phyloP scores from a whole-genome alignment of 2,888 invertebrate genomes.

The Biston betularia region DNA sequence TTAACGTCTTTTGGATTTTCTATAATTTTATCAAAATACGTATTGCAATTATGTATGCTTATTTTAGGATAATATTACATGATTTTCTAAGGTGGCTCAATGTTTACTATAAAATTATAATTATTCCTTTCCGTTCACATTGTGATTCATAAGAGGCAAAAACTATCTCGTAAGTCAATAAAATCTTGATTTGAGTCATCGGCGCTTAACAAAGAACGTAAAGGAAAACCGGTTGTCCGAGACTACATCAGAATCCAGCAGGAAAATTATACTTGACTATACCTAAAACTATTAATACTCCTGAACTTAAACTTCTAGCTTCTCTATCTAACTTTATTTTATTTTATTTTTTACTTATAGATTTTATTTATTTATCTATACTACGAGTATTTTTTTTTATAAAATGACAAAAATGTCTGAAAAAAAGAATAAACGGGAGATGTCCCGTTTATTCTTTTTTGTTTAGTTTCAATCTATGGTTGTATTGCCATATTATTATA shows the following conservation, averaged over 20 bases:
- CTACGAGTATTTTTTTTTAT: no score
- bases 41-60: not conserved
- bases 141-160: slow-evolving; percentile 11
- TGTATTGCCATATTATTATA: no score
- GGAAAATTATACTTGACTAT: no score
- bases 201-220: slow-evolving; percentile 13
- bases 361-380: no score
- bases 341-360: no score
- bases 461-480: no score
- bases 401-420: no score
- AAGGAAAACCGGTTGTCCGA: slow-evolving; percentile 33
- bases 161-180: slow-evolving; percentile 24
- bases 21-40: no score
- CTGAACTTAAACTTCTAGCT: not conserved
- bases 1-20: no score
- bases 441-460: no score
- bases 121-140: not conserved
- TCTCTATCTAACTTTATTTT: no score
- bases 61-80: not conserved
- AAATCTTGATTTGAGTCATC: slow-evolving; percentile 28
- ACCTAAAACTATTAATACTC: not conserved
- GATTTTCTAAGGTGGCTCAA: not conserved
- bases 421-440: no score
- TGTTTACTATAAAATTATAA: not conserved
- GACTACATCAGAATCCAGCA: slow-evolving; percentile 5